Evolutionary conservation across 35 echinoderm and acorn worm genomes (phyloP), one percentile per base, ranked within the genome.

Genomic region (Apostichopus parvimensis): DNA sequence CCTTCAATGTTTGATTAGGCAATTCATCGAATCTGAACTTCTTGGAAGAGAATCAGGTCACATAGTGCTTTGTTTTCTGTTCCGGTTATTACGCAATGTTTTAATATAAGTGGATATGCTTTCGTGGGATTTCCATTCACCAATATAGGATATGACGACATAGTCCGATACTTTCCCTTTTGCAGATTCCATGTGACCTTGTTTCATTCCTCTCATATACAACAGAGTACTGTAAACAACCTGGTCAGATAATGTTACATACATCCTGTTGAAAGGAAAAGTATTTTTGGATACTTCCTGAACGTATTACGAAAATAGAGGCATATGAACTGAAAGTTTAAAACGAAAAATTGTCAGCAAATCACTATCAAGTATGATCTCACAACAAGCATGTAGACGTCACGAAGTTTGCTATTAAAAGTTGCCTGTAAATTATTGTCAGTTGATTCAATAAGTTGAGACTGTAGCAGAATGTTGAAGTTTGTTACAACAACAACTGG

Each of bases 401-500:
- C 71, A 73, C 8, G 6, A 21, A 73, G 71, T 14, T 22, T 73
- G n/a, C n/a, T 73, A 73, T 17, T 22, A 73, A 73, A n/a, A 73
- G 71, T 18, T 73, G 17, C 17, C n/a, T 2, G 11, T 18, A 7
- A 73, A 17, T n/a, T 73, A 17, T 73, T 73, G 71, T 6, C 71
- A 73, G 71, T 7, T 73, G 71, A 60, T 60, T 22, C 6, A 73
- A 73, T 73, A 12, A 73, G 71, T 73, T 17, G 71, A 18, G 71
- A 22, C 71, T 73, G 20, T 73, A 83, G 4, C 81, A 72, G 4
- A 18, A 88, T 88, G 86, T 72, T 88, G 86, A 88, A 88, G 68
- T 88, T 88, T 72, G 86, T 88, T 34, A 88, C 86, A 88, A 88
- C 8, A 88, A 72, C 86, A 72, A 70, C n/a, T 88, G 86, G 86